Base-by-base conservation (phyloP, 2,797 vertebrate species). In the Halcyon leucocephala region DNA sequence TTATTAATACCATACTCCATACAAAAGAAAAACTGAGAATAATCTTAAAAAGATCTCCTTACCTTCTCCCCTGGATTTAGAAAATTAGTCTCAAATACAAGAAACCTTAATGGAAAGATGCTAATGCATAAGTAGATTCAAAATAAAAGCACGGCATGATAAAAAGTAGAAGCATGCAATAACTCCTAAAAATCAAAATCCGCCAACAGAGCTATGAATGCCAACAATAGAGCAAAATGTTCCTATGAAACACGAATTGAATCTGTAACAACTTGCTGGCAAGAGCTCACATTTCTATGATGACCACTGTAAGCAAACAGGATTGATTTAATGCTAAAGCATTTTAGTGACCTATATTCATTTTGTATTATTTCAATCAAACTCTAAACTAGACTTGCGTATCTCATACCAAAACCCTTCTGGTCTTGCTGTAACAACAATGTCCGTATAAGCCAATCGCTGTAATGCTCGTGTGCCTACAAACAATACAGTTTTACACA, bases 21-120 rank as follows among this genome's bases (percentile, higher is more conserved):
- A 69, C 64, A 95, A 95, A 96, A 95, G 67, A 94, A 96, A 97
- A 95, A 26, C 85, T 95, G 93, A 83, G 49, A 97, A 94, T 54
- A 94, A 65, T 90, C 57, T 87, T 73, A 70, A 19, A 94, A 94
- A 95, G 76, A 89, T 61, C 82, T 88, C 52, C 55, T 95, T 92
- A 86, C 31, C 48, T 96, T 91, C 90, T 14, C 51, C 7, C 31
- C 51, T 76, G 13, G 44, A 93, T 96, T 89, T 57, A 89, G 49
- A 86, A 60, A 82, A 66, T 74, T 66, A 72, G 31, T 49, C 58
- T 94, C 86, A 95, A 92, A 33, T n/a, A 89, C 82, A 95, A 91
- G 82, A 91, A 96, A 76, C 29, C 66, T 22, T 57, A 58, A 77
- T 51, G 41, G 66, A 93, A 93, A 70, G 9, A 57, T 2, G 4